Evolutionary conservation across 92 coral and sea anemone genomes (phyloP).

Genomic region (Chrysogorgia sp.): DNA sequence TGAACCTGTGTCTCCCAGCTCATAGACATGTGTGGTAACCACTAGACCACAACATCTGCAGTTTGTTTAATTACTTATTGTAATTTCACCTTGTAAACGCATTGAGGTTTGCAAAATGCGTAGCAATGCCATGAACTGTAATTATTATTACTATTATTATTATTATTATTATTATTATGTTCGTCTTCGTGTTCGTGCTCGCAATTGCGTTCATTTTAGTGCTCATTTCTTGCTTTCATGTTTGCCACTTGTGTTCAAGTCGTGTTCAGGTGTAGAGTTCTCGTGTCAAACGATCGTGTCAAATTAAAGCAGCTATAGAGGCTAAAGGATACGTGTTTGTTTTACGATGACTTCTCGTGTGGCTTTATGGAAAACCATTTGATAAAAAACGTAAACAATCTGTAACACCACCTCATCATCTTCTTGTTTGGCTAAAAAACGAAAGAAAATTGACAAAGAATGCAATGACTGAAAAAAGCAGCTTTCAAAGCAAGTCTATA

Average conservation of each 20-base stretch:
- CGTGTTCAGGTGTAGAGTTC: not conserved
- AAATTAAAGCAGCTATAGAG: not conserved
- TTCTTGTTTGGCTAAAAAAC: constrained; percentile 83
- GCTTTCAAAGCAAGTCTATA: too few relatives aligned
- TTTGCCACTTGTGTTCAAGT: not conserved
- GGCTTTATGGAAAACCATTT: constrained; percentile 98
- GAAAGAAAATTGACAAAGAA: not conserved
- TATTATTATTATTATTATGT: not conserved
- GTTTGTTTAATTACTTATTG: too few relatives aligned
- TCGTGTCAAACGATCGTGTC: too few relatives aligned
- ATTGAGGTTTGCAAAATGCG: too few relatives aligned
- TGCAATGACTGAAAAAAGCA: too few relatives aligned
- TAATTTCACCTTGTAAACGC: too few relatives aligned
- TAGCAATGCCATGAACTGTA: too few relatives aligned
- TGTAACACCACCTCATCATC: constrained; percentile 97
- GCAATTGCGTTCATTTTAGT: not conserved
- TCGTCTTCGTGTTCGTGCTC: not conserved
- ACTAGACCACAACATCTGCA: too few relatives aligned
- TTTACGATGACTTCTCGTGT: constrained; percentile 93
- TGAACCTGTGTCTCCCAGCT: too few relatives aligned
- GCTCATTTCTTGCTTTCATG: not conserved
- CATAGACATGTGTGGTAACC: too few relatives aligned
- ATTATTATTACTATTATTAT: too few relatives aligned
- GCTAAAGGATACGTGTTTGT: constrained; percentile 90
- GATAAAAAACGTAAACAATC: constrained; percentile 94